Evolutionary conservation across 2,113 vertebrate species (phyloP).

Genomic region (Manacus vitellinus): DNA sequence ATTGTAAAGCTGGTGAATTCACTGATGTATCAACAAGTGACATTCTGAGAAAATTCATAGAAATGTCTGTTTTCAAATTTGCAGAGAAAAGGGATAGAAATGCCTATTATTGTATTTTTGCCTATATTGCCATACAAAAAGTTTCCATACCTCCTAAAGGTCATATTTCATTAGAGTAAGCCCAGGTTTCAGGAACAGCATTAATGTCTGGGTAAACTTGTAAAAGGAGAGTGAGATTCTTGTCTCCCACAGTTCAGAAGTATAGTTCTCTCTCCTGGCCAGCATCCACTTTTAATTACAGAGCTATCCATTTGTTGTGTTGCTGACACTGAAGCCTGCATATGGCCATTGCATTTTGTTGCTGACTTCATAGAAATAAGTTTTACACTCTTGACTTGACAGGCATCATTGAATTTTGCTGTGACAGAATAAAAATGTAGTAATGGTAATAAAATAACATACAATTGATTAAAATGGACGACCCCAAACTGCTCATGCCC

Average conservation of each 20-base stretch:
- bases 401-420: background rate
- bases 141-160: rapidly evolving
- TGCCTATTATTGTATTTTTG: background rate
- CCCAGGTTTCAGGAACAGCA: background rate
- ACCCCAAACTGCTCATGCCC: background rate
- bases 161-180: background rate
- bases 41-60: background rate
- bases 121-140: background rate
- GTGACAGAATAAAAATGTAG: background rate
- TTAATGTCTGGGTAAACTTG: background rate
- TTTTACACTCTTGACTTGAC: background rate
- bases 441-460: background rate
- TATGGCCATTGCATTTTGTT: background rate
- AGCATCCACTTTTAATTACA: constrained; percentile 59
- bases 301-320: background rate
- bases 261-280: background rate
- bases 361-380: background rate
- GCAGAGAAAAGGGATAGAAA: background rate
- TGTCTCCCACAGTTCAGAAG: background rate
- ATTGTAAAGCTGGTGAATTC: background rate
- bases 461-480: background rate
- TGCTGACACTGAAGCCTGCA: constrained; percentile 24
- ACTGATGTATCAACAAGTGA: background rate
- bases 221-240: background rate
- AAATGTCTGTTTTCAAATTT: background rate